Conservation (phyloP, 1,140 invertebrate species). For the Drosophila ironensis region DNA sequence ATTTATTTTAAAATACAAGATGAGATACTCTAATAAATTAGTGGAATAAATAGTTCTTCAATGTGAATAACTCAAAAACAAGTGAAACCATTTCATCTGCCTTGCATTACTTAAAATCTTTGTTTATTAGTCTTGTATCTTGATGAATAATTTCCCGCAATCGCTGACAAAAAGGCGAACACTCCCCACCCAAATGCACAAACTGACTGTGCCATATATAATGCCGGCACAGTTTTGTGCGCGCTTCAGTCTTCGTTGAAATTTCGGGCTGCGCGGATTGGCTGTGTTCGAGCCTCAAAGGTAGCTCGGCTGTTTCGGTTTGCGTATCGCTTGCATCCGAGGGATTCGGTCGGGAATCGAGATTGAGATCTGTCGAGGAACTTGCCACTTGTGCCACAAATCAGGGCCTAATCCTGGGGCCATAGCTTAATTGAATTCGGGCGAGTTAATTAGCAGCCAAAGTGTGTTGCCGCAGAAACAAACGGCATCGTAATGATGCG, state of each 20-base stretch:
- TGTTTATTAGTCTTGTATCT: too few species aligned
- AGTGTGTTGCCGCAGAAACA: background rate
- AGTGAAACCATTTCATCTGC: too few species aligned
- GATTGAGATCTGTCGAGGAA: constrained; percentile 11
- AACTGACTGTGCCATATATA: too few species aligned
- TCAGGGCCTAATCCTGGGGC: constrained; percentile 16
- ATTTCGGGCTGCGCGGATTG: constrained; percentile 27
- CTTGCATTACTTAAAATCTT: too few species aligned
- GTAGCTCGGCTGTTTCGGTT: background rate
- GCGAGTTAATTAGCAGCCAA: constrained; percentile 18
- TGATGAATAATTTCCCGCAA: too few species aligned
- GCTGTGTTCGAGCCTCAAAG: background rate
- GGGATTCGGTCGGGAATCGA: background rate
- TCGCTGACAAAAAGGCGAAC: too few species aligned
- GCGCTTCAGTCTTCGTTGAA: constrained; percentile 45
- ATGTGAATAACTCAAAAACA: too few species aligned
- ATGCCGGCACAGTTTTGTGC: too few species aligned
- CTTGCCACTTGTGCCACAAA: constrained; percentile 14
- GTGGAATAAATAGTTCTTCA: too few species aligned
- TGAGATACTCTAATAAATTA: too few species aligned
- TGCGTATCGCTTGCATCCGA: background rate
- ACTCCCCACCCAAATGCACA: too few species aligned
- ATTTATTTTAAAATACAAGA: too few species aligned
- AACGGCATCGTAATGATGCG: constrained; percentile 15
- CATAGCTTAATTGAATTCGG: constrained; percentile 18